A percentile compares a stretch with the other conserved stretches of the same genome.
Evolutionary conservation across 2,113 vertebrate species (phyloP).

Genomic region (Opisthocomus hoazin): DNA sequence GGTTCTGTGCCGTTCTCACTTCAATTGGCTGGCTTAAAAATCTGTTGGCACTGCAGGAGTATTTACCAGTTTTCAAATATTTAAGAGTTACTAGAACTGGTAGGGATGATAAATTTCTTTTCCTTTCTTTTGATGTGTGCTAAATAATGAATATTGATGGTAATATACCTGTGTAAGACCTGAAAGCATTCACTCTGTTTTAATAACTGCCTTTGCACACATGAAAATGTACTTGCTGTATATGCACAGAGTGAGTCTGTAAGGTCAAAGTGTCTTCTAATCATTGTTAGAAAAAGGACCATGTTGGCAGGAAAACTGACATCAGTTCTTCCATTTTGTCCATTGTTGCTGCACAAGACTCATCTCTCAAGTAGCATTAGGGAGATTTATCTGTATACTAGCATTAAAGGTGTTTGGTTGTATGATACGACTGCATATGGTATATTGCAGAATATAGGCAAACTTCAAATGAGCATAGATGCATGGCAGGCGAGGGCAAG

Average conservation of each 20-base stretch:
- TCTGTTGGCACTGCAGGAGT: not conserved
- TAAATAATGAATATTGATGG: not conserved
- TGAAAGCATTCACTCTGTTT: not conserved
- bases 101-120: not conserved
- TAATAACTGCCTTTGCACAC: not conserved
- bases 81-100: not conserved
- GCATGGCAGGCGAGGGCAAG: not conserved
- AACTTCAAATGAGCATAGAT: not conserved
- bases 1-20: not conserved
- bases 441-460: not conserved
- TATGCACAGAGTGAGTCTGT: accelerated
- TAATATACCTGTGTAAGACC: not conserved
- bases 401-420: not conserved
- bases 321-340: not conserved
- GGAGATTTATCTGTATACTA: not conserved
- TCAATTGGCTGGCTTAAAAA: not conserved
- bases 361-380: not conserved
- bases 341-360: not conserved
- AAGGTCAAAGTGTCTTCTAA: not conserved
- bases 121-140: not conserved
- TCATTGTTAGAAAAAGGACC: not conserved
- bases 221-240: not conserved
- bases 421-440: accelerated
- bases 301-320: not conserved
- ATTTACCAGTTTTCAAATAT: conserved; percentile 24